These are phyloP conservation scores for Syncerus caffer DNA, from an alignment of 2,797 vertebrate genomes.

Conservation along the genomic window DNA sequence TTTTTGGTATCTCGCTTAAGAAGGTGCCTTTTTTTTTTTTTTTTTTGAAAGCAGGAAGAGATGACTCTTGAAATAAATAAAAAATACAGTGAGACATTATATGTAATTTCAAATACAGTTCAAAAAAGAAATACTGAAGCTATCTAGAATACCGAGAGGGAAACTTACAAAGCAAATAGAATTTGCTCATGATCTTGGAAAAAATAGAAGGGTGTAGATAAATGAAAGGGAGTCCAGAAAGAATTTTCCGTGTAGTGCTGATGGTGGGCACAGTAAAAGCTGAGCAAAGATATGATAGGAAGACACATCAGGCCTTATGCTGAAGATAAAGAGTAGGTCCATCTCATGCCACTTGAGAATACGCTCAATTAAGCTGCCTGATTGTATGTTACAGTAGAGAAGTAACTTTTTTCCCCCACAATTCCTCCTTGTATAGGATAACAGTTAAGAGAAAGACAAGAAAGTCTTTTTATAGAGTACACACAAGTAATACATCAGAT, in stretches of 20 bases:
- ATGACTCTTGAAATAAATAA: background rate
- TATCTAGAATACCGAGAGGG: background rate
- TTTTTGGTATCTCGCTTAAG: background rate
- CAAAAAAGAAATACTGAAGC: background rate
- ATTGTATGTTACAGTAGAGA: background rate
- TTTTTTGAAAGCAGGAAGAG: background rate
- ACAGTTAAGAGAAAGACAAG: background rate
- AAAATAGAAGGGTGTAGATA: background rate
- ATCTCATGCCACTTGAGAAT: background rate
- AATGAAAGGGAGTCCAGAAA: background rate
- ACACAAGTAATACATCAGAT: background rate
- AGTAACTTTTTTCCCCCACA: background rate
- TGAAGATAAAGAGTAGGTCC: background rate
- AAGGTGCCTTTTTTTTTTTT: background rate
- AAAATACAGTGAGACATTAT: background rate
- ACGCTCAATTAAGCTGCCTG: background rate
- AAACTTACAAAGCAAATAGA: background rate
- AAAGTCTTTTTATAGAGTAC: background rate
- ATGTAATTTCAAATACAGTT: background rate
- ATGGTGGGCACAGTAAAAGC: background rate
- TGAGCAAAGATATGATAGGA: background rate
- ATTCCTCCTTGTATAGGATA: background rate
- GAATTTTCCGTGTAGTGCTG: background rate
- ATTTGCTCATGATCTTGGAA: background rate
- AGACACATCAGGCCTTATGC: background rate